phyloP scores from a whole-genome alignment of 2,113 vertebrate genomes.

The Lontra canadensis region DNA sequence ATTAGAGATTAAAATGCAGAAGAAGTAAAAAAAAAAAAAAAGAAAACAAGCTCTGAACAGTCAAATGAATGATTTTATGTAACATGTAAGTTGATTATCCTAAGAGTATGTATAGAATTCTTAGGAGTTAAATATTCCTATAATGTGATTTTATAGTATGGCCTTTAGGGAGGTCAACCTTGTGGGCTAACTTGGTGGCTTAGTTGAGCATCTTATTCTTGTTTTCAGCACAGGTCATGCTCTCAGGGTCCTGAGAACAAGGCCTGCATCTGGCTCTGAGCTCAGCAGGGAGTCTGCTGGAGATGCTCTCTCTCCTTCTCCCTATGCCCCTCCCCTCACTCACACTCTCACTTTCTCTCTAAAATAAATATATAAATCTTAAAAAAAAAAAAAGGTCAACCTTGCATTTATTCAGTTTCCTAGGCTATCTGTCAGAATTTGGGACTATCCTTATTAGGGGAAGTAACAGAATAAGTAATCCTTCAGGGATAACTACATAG shows the following conservation, averaged over 20 bases:
- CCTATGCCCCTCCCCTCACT: not conserved
- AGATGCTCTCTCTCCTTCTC: not conserved
- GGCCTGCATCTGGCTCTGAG: not conserved
- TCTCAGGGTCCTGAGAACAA: not conserved
- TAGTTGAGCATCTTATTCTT: not conserved
- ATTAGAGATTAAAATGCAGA: not conserved
- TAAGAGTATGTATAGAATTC: not conserved
- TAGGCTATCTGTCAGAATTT: not conserved
- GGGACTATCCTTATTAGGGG: not conserved
- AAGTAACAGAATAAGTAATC: not conserved
- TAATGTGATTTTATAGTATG: not conserved
- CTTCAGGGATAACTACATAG: too few species aligned
- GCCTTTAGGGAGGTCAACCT: not conserved
- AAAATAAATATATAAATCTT: not conserved
- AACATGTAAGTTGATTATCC: not conserved
- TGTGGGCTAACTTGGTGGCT: not conserved
- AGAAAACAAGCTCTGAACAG: not conserved
- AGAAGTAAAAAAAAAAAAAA: not conserved
- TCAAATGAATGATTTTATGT: not conserved
- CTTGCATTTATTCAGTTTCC: not conserved
- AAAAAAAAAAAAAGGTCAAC: not conserved
- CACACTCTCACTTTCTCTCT: not conserved
- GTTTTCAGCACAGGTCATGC: not conserved
- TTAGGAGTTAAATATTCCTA: not conserved
- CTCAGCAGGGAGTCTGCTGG: not conserved